Conservation (phyloP, 2,113 vertebrate genomes). For the Porphyrio hochstetteri region DNA sequence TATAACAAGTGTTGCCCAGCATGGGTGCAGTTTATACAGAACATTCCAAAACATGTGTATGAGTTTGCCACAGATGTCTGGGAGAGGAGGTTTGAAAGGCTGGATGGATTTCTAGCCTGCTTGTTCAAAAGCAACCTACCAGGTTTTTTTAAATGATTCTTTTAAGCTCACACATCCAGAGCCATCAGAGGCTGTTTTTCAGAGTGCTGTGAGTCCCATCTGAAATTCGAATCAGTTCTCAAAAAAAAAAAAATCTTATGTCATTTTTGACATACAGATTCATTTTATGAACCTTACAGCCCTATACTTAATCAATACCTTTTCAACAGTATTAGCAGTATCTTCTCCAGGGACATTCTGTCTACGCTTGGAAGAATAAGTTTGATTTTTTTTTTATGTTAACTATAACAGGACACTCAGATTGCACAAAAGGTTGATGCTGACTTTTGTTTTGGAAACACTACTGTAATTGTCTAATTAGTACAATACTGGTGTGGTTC, state of each 20-base stretch:
- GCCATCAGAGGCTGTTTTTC: not conserved
- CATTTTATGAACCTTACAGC: not conserved
- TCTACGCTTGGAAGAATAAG: not conserved
- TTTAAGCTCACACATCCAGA: not conserved
- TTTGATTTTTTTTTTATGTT: not conserved
- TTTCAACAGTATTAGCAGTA: not conserved
- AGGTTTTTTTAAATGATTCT: not conserved
- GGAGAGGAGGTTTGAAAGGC: not conserved
- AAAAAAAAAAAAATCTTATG: not conserved
- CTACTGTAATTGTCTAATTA: not conserved
- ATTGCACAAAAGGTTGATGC: constrained; percentile 25
- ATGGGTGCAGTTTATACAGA: not conserved
- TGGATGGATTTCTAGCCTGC: not conserved
- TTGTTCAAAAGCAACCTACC: not conserved
- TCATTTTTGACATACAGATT: not conserved
- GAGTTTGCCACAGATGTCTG: not conserved
- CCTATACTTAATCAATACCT: not conserved
- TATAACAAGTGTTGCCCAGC: not conserved
- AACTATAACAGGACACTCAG: not conserved
- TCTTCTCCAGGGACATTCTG: not conserved
- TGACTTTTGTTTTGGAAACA: not conserved
- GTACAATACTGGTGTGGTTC: not conserved
- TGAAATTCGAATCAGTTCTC: not conserved
- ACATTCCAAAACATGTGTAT: not conserved
- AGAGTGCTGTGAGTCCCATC: not conserved